Evolutionary conservation across 2,113 vertebrate species (phyloP).

Genomic region (Petromus typicus): DNA sequence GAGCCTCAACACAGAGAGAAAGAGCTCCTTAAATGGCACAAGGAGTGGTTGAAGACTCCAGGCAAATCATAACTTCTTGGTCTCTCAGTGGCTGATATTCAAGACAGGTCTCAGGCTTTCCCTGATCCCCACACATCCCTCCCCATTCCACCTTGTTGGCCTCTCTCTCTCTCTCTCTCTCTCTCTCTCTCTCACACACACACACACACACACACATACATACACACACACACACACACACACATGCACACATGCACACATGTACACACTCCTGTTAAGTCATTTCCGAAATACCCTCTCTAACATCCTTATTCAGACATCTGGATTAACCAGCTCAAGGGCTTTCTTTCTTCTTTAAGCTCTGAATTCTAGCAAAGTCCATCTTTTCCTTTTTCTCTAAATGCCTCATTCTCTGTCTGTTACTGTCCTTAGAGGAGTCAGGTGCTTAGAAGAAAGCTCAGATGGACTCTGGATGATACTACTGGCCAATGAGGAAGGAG

Average conservation of each 20-base stretch:
- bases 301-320: slow-evolving; percentile 5
- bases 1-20: background rate
- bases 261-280: background rate
- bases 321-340: slow-evolving; percentile 4
- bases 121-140: background rate
- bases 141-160: background rate
- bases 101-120: background rate
- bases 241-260: no score
- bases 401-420: slow-evolving; percentile 7
- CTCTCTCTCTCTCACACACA: background rate
- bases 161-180: background rate
- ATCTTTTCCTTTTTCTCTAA: slow-evolving; percentile 27
- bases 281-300: background rate
- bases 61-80: background rate
- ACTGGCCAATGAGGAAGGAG: background rate
- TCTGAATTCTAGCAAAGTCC: slow-evolving; percentile 5
- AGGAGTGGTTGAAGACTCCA: background rate
- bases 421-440: background rate
- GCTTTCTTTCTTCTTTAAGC: slow-evolving; percentile 15
- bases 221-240: no score
- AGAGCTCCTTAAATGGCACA: background rate
- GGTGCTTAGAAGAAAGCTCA: background rate
- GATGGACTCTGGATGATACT: slow-evolving; percentile 6
- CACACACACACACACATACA: background rate
- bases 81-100: background rate